These are phyloP conservation scores for Manis crassicaudata DNA, from an alignment of 2,797 vertebrate species.

Conservation along the genomic window DNA sequence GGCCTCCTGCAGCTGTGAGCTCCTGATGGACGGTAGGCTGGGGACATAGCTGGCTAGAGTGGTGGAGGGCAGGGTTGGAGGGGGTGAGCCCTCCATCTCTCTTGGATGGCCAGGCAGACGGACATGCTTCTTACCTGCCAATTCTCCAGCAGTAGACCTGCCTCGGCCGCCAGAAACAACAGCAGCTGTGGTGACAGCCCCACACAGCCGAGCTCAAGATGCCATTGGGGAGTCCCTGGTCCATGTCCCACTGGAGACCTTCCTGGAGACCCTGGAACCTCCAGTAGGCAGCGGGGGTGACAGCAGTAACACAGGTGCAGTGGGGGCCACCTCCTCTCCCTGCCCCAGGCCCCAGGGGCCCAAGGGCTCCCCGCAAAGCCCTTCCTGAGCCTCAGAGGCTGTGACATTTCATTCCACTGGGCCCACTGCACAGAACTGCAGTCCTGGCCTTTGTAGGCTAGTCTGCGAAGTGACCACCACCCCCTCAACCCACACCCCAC, in stretches of 20 bases:
- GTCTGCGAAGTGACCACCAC: background rate
- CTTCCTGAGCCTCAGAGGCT: background rate
- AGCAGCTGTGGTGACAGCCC: slow-evolving; percentile 67
- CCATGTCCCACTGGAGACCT: slow-evolving; percentile 94
- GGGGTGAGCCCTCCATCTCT: no score
- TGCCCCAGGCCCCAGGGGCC: background rate
- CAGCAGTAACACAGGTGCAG: slow-evolving; percentile 87
- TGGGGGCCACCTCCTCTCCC: background rate
- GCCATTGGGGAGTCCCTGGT: slow-evolving; percentile 90
- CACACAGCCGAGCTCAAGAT: slow-evolving; percentile 90
- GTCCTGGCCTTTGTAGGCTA: background rate
- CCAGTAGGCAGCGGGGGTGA: slow-evolving; percentile 81
- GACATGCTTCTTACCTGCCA: background rate
- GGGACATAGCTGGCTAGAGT: background rate
- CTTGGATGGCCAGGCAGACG: background rate
- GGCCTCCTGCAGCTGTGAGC: slow-evolving; percentile 96
- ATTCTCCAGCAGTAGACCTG: slow-evolving; percentile 84
- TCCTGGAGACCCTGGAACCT: slow-evolving; percentile 93
- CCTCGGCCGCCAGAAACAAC: slow-evolving; percentile 89
- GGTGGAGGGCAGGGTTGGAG: background rate
- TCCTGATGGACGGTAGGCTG: slow-evolving; percentile 92
- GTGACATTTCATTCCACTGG: background rate
- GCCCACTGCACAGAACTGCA: background rate
- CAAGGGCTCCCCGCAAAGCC: background rate
- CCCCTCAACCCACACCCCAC: background rate